Percentiles rank a stretch among this genome's conserved stretches.
Conservation (phyloP, 2,888 invertebrate genomes). For the Fragum fragum region DNA sequence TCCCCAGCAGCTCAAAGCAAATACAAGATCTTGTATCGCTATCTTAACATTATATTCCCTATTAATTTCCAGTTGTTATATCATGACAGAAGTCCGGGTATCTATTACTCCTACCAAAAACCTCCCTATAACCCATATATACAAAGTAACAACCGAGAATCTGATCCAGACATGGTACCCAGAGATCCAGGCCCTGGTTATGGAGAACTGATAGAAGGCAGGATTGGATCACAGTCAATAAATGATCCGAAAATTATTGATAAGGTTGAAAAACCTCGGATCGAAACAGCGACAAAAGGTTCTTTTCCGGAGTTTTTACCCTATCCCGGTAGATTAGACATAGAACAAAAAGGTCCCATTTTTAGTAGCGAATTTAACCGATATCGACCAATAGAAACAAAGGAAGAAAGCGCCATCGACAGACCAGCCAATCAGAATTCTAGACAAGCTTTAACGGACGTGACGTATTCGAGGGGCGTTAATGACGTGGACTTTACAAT, state of each 20-base stretch:
- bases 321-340: conserved; percentile 26
- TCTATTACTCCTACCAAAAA: conserved; percentile 44
- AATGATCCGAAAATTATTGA: background rate
- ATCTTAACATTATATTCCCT: too few species aligned
- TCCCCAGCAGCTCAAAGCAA: too few species aligned
- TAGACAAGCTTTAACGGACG: conserved; percentile 39
- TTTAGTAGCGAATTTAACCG: conserved; percentile 47
- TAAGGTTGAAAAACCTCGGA: background rate
- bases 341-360: conserved; percentile 37
- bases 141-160: background rate
- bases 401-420: background rate
- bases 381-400: background rate
- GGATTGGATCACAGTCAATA: conserved; percentile 6
- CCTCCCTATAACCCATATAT: conserved; percentile 12
- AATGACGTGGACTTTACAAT: conserved; percentile 27
- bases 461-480: conserved; percentile 41
- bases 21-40: too few species aligned
- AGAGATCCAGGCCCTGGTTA: background rate
- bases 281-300: background rate
- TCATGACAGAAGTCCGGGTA: conserved; percentile 41
- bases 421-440: background rate
- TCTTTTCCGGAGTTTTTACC: conserved; percentile 42
- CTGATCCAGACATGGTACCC: background rate
- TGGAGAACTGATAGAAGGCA: conserved; percentile 17
- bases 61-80: conserved; percentile 48